These are phyloP conservation scores for Drosophila leontia DNA, from an alignment of 1,140 invertebrate species.

Conservation along the genomic window DNA sequence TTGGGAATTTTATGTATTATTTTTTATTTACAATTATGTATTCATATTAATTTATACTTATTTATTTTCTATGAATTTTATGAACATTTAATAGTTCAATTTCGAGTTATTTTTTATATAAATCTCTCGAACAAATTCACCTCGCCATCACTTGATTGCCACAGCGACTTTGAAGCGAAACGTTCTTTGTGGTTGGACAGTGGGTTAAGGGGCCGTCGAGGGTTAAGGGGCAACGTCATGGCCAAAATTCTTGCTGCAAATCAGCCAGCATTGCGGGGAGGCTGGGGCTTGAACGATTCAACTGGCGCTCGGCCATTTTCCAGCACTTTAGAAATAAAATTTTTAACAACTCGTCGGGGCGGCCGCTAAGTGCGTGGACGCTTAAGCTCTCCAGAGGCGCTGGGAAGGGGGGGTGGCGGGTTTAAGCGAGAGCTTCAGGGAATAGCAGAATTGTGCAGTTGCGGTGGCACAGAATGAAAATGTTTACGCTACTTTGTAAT, in stretches of 20 bases:
- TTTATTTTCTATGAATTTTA: neutral
- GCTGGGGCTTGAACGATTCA: slow-evolving; percentile 31
- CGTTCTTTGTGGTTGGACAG: slow-evolving; percentile 68
- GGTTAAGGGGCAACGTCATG: neutral
- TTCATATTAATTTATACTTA: neutral
- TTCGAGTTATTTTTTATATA: neutral
- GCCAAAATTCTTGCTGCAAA: slow-evolving; percentile 47
- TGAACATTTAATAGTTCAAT: neutral
- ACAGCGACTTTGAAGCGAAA: slow-evolving; percentile 73
- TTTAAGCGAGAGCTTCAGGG: slow-evolving; percentile 1
- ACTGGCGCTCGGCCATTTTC: slow-evolving; percentile 65
- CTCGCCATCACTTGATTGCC: slow-evolving; percentile 69
- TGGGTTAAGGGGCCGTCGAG: slow-evolving; percentile 14
- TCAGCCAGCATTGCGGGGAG: slow-evolving; percentile 16
- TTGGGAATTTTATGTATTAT: neutral
- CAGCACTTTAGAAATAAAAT: slow-evolving; percentile 80
- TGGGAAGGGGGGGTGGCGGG: neutral
- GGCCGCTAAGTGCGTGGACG: slow-evolving; percentile 77
- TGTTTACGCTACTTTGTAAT: neutral
- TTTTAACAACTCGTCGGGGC: slow-evolving; percentile 78
- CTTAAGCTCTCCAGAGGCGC: slow-evolving; percentile 64
- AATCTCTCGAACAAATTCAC: slow-evolving; percentile 2
- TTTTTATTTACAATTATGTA: neutral
- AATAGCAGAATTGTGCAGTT: slow-evolving; percentile 28
- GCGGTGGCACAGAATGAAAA: slow-evolving; percentile 6